Base-by-base conservation (phyloP, 2,113 vertebrate genomes). In the Colius striatus region DNA sequence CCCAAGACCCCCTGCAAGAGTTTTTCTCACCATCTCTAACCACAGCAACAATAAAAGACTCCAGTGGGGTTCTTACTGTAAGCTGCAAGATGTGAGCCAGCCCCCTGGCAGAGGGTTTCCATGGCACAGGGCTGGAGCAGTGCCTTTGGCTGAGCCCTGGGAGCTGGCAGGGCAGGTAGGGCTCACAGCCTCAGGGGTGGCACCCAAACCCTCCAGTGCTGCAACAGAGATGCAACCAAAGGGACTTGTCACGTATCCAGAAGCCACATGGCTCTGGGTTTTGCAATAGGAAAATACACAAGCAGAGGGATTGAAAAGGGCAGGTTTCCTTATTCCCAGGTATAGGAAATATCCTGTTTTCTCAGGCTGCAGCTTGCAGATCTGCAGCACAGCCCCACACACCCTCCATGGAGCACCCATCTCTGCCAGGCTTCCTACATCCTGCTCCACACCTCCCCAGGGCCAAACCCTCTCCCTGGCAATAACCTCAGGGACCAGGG, bases 141-240 rank as follows among this genome's bases (percentile, higher is more conserved):
- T 4, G 0, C 26, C 45, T 20, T 27, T 6, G 38, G 21, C 71
- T 2, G 2, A 14, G 25, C 43, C 13, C 5, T 9, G 2, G 45
- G n/a, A 36, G 22, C 23, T 7, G 41, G 55, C 38, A n/a, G 27
- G 21, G 1, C 50, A 36, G 54, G 63, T 72, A 86, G 45, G 34
- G 34, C 27, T 61, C n/a, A 20, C 50, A 41, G 29, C 50, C 29
- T n/a, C 57, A 32, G 50, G 43, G 34, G 14, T 1, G 5, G 41
- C 50, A 63, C 50, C 4, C 8, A 71, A 54, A 55, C n/a, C 74
- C 48, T 27, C 65, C 55, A 18, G 2, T 48, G 57, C 65, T 27
- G 48, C 3, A 2, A 51, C 3, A 47, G 55, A 22, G 48, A 29
- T 8, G 27, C 1, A 2, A 32, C 65, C 48, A 54, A 30, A 32